These are phyloP conservation scores for Neoniphon sammara DNA, from an alignment of 2,797 vertebrate species.

Conservation along the genomic window DNA sequence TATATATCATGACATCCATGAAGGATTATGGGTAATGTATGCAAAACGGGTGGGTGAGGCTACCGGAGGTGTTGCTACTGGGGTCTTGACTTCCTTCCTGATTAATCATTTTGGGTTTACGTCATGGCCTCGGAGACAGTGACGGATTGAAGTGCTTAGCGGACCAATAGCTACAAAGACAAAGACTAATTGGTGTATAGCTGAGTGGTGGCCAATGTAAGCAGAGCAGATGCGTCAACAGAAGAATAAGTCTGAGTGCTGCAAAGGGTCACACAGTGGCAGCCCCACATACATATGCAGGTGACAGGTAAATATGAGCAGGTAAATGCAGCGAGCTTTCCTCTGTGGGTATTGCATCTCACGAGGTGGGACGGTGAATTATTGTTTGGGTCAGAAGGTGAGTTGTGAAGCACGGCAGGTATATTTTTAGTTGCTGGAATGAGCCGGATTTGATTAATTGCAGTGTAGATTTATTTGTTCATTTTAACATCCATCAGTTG, in stretches of 20 bases:
- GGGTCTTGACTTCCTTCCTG: constrained; percentile 67
- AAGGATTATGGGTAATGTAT: constrained; percentile 60
- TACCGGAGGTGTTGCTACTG: constrained; percentile 67
- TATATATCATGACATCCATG: constrained; percentile 54
- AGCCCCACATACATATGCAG: constrained; percentile 72
- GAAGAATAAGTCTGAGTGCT: constrained; percentile 70
- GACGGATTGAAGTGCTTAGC: constrained; percentile 86
- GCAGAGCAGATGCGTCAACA: constrained; percentile 81
- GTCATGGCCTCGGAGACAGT: constrained; percentile 79
- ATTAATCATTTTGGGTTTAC: constrained; percentile 75
- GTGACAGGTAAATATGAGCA: constrained; percentile 75
- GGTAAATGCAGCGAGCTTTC: constrained; percentile 65
- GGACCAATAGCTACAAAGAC: constrained; percentile 81
- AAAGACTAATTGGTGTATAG: constrained; percentile 84
- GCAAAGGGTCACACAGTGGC: constrained; percentile 71
- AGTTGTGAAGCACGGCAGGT: constrained; percentile 58
- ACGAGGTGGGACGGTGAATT: constrained; percentile 72
- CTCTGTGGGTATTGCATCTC: constrained; percentile 60
- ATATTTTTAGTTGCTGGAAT: constrained; percentile 49
- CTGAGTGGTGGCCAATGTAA: constrained; percentile 79
- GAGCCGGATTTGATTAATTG: constrained; percentile 51
- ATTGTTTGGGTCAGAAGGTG: constrained; percentile 66
- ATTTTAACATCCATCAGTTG: constrained; percentile 52
- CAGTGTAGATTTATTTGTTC: constrained; percentile 25
- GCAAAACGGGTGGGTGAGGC: constrained; percentile 30